A percentile compares a stretch with the other conserved stretches of the same genome.
These are phyloP conservation scores for Henicopernis longicauda DNA, from an alignment of 2,113 vertebrate genomes.

Conservation along the genomic window DNA sequence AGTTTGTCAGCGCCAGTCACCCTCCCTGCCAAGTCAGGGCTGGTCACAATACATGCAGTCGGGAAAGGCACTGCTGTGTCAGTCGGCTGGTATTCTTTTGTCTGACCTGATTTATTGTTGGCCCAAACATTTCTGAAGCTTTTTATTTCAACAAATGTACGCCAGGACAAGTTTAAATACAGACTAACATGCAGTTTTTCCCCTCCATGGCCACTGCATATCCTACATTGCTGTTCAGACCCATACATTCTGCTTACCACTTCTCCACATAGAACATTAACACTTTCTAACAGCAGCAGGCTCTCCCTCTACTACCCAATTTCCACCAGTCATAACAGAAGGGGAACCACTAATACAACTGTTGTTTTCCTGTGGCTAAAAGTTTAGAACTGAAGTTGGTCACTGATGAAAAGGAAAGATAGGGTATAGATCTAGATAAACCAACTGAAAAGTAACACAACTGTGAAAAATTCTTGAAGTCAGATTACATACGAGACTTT, in stretches of 20 bases:
- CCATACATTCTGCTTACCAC: not conserved
- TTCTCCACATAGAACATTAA: not conserved
- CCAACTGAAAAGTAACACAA: not conserved
- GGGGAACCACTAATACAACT: not conserved
- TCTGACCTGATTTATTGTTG: conserved; percentile 5
- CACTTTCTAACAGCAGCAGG: not conserved
- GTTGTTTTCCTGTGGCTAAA: not conserved
- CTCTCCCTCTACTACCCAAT: not conserved
- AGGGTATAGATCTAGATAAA: not conserved
- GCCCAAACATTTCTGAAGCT: conserved; percentile 10
- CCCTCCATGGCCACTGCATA: not conserved
- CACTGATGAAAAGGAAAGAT: not conserved
- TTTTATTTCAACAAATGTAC: not conserved
- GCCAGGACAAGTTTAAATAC: not conserved
- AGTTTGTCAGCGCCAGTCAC: not conserved
- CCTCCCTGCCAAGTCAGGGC: conserved; percentile 19
- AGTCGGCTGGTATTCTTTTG: conserved; percentile 38
- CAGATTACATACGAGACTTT: not conserved
- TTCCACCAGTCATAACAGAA: not conserved
- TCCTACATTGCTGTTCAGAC: not conserved
- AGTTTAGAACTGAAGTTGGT: not conserved
- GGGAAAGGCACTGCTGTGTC: conserved; percentile 43
- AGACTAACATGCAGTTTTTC: not conserved
- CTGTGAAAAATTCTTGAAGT: not conserved
- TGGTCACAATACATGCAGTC: not conserved